A percentile compares a stretch with the other conserved stretches of the same genome.
These are phyloP conservation scores for Strongylocentrotus purpuratus DNA, from an alignment of 35 echinoderm and acorn worm genomes.

Conservation along the genomic window DNA sequence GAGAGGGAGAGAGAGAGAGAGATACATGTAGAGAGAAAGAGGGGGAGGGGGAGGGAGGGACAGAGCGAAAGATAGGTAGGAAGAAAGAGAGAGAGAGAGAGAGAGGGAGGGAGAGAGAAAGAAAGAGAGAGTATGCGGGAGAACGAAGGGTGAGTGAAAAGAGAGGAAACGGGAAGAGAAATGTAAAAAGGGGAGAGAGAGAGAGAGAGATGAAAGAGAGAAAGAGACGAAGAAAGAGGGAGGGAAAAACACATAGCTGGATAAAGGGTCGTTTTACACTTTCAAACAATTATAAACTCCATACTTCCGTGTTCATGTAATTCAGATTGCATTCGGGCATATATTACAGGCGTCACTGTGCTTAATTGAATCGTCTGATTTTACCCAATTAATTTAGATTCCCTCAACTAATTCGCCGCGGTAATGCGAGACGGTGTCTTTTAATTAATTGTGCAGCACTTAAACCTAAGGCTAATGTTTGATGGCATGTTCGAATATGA, in stretches of 20 bases:
- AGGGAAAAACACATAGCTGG: background rate
- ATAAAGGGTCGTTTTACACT: background rate
- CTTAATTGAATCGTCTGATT: conserved; percentile 5
- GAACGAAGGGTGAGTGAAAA: too few relatives aligned
- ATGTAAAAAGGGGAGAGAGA: background rate
- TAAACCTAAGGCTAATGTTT: background rate
- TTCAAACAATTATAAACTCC: background rate
- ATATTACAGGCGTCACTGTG: background rate
- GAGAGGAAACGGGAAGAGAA: too few relatives aligned
- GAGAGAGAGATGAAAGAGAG: background rate
- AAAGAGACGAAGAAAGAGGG: background rate
- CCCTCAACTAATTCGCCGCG: background rate
- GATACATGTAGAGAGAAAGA: too few relatives aligned
- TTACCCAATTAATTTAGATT: background rate
- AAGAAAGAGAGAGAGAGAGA: background rate
- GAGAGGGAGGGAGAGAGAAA: background rate
- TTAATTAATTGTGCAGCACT: background rate
- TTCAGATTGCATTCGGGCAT: too few relatives aligned
- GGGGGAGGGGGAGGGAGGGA: too few relatives aligned
- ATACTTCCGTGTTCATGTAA: too few relatives aligned
- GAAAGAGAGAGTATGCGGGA: background rate
- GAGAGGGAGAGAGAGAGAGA: too few relatives aligned
- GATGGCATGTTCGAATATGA: background rate
- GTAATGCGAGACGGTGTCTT: background rate
- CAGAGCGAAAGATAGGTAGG: too few relatives aligned